Evolutionary conservation across 2,113 vertebrate species (phyloP).

Genomic region (Forbesichthys papilliferus): DNA sequence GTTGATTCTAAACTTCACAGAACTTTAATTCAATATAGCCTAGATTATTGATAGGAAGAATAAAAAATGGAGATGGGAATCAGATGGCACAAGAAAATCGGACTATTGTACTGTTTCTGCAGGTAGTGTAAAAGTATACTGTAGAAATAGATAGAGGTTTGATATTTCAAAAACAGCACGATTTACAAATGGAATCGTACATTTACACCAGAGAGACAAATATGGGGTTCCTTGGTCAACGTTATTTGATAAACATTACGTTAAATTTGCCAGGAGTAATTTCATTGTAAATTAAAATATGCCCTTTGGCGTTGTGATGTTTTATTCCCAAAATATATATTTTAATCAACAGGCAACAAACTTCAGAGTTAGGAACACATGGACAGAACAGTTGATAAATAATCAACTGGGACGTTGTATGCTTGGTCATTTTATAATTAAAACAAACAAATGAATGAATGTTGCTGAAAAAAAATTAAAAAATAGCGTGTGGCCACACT

Average conservation of each 20-base stretch:
- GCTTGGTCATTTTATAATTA: conserved; percentile 3
- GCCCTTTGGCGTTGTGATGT: conserved; percentile 14
- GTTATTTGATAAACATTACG: not conserved
- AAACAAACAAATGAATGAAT: conserved; percentile 4
- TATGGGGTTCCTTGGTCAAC: conserved; percentile 4
- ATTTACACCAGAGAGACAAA: not conserved
- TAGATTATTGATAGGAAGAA: too few relatives aligned
- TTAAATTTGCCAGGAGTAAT: not conserved
- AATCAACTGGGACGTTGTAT: not conserved
- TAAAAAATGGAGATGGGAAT: too few relatives aligned
- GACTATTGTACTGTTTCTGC: too few relatives aligned
- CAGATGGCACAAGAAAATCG: too few relatives aligned
- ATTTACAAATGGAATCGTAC: not conserved
- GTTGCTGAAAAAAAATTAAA: not conserved
- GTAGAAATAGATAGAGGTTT: not conserved
- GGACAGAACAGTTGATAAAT: not conserved
- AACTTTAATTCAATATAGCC: too few relatives aligned
- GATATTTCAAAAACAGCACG: too few relatives aligned
- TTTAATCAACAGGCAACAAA: conserved; percentile 1
- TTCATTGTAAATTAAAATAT: conserved; percentile 20
- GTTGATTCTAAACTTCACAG: too few relatives aligned
- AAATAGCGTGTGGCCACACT: not conserved
- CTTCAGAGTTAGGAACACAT: not conserved
- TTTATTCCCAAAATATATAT: not conserved
- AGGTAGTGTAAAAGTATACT: not conserved